Conservation (phyloP, 2,113 vertebrate species). For the Tachysurus vachellii region DNA sequence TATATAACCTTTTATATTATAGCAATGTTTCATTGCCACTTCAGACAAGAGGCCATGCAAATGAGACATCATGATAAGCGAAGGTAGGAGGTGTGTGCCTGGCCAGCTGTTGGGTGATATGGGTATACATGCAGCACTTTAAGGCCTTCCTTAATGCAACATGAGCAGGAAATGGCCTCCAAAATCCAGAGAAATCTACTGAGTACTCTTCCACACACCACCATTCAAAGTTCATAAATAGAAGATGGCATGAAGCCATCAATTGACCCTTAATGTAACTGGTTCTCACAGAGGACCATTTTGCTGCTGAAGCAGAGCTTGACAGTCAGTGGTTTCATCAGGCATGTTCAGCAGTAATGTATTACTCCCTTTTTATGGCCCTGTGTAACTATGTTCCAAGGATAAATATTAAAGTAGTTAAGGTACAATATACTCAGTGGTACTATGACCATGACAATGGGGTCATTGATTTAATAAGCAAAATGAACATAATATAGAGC, state of each 20-base stretch:
- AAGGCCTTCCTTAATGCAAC: slow-evolving; percentile 50
- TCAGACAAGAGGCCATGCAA: slow-evolving; percentile 50
- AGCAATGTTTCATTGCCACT: slow-evolving; percentile 50
- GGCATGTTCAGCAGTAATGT: slow-evolving; percentile 58
- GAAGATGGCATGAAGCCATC: slow-evolving; percentile 72
- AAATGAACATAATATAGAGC: not conserved
- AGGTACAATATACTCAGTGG: not conserved
- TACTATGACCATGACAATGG: not conserved
- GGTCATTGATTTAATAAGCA: not conserved
- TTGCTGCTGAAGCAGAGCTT: slow-evolving; percentile 55
- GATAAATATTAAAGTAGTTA: slow-evolving; percentile 1
- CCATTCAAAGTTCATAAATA: slow-evolving; percentile 71
- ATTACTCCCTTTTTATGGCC: slow-evolving; percentile 17
- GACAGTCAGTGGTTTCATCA: slow-evolving; percentile 52
- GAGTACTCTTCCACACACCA: slow-evolving; percentile 50
- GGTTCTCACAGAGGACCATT: slow-evolving; percentile 66
- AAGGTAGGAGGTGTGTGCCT: slow-evolving; percentile 59
- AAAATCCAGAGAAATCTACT: slow-evolving; percentile 64
- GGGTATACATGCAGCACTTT: slow-evolving; percentile 62
- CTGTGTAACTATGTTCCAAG: not conserved
- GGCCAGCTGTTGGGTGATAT: slow-evolving; percentile 25
- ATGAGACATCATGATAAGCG: slow-evolving; percentile 52
- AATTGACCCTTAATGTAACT: slow-evolving; percentile 64
- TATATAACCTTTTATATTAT: slow-evolving; percentile 54
- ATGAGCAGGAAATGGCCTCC: slow-evolving; percentile 62